Evolutionary conservation across 2,113 vertebrate genomes (phyloP).

Genomic region (Pholis gunnellus): DNA sequence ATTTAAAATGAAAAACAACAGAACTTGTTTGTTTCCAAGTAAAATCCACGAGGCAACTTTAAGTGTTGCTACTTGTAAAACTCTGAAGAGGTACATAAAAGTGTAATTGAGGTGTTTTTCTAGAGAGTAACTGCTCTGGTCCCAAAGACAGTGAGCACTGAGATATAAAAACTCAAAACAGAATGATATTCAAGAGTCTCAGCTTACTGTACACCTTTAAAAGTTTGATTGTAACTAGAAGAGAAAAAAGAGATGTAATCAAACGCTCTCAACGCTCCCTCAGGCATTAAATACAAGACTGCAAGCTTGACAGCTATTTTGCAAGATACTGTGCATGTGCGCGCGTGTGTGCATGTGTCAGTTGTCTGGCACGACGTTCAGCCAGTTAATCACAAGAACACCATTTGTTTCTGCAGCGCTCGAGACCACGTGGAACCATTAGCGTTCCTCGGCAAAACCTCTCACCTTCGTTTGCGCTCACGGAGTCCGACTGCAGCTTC

Average conservation of each 20-base stretch:
- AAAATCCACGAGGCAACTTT: not conserved
- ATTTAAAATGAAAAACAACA: not conserved
- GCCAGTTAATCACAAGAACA: constrained; percentile 13
- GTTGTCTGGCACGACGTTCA: not conserved
- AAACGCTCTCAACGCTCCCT: not conserved
- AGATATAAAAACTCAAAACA: not conserved
- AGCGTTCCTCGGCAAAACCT: not conserved
- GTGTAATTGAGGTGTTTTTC: not conserved
- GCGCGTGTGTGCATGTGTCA: not conserved
- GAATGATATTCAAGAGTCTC: not conserved
- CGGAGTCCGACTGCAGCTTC: constrained; percentile 63
- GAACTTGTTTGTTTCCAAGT: not conserved
- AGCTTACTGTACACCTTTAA: not conserved
- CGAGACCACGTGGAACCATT: not conserved
- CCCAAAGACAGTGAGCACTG: not conserved
- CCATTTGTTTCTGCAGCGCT: not conserved
- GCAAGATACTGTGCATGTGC: not conserved
- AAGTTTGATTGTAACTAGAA: not conserved
- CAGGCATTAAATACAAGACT: not conserved
- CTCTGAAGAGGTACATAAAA: not conserved
- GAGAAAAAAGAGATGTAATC: not conserved
- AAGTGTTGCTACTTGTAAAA: not conserved
- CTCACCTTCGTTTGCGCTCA: constrained; percentile 69
- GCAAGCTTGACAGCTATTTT: not conserved
- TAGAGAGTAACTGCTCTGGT: not conserved